phyloP scores from a whole-genome alignment of 2,797 vertebrate species.

The Falco rusticolus region DNA sequence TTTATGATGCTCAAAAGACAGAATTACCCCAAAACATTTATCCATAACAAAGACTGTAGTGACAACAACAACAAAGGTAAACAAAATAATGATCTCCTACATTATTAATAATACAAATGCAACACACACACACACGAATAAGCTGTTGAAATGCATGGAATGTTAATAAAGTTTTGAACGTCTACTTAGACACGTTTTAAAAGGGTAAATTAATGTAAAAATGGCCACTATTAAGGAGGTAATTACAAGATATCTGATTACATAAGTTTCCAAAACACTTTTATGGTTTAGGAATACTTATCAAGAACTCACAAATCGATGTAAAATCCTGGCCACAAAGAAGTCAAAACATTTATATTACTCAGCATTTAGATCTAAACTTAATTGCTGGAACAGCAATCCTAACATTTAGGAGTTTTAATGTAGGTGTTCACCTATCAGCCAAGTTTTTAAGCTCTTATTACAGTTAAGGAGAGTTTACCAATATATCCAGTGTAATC shows the following conservation, averaged over 20 bases:
- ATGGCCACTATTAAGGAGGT: not conserved
- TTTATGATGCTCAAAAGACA: conserved; percentile 78
- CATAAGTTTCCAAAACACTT: not conserved
- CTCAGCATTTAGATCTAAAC: not conserved
- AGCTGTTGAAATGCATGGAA: not conserved
- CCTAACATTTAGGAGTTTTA: not conserved
- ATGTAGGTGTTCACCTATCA: fast-evolving
- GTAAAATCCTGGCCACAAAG: not conserved
- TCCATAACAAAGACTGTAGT: conserved; percentile 51
- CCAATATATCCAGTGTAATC: not conserved
- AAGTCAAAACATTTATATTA: not conserved
- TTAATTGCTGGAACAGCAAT: not conserved
- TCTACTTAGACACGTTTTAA: not conserved
- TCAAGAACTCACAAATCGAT: not conserved
- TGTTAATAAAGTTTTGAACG: not conserved
- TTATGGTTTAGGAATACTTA: not conserved
- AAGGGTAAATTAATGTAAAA: not conserved
- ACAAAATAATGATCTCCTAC: conserved; percentile 42
- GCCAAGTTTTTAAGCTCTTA: not conserved
- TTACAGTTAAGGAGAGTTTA: not conserved
- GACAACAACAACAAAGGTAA: conserved; percentile 56
- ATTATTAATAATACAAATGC: conserved; percentile 50
- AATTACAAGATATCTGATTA: not conserved
- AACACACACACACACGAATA: not conserved
- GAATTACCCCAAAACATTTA: conserved; percentile 73